Evolutionary conservation across 2,888 invertebrate genomes (phyloP), one percentile per base, ranked within the genome.

Genomic region (Spilarctia lutea): DNA sequence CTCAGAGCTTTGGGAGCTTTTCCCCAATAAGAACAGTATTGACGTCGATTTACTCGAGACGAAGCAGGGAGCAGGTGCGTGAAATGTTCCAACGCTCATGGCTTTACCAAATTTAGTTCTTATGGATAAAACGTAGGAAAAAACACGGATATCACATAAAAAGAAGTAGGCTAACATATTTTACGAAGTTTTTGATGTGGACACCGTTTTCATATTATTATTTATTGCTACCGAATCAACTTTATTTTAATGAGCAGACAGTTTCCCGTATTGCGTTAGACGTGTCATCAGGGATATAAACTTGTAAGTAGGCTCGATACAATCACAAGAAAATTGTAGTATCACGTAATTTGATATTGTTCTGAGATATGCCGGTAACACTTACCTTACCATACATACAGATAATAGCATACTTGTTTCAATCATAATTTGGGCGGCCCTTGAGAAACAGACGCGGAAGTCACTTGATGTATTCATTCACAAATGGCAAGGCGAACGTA

Each of bases 381-480:
- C 56, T 11, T 48, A 65, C 63, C 56, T 11, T 48, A 65, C 63
- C 45, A 33, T 35, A 33, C 48, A 73, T n/a, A 73, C 45, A 74
- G 66, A 52, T 76, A 63, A 68, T 78, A 69, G 65, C 65, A 69
- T 45, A 33, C 65, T 72, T 79, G 35, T 72, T 79, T 73, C 81
- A 79, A 76, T 84, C 78, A 80, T 78, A 80, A 83, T 79, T 65
- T 79, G 68, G 63, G 18, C 42, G 77, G 84, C 85, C 85, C 87
- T 86, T 84, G 83, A 77, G 65, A 65, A 67, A 68, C 63, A 39
- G 76, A 84, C 81, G 77, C 87, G 88, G 88, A 88, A 87, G 76
- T 76, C 68, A 79, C 78, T 82, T 75, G 33, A 67, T 70, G 72
- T 77, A 74, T 75, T 78, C 76, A 78, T 80, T 75, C 66, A 75